Evolutionary conservation across 2,113 vertebrate genomes (phyloP), one percentile per base, ranked within the genome.

Genomic region (Psilopsiagon aymara): DNA sequence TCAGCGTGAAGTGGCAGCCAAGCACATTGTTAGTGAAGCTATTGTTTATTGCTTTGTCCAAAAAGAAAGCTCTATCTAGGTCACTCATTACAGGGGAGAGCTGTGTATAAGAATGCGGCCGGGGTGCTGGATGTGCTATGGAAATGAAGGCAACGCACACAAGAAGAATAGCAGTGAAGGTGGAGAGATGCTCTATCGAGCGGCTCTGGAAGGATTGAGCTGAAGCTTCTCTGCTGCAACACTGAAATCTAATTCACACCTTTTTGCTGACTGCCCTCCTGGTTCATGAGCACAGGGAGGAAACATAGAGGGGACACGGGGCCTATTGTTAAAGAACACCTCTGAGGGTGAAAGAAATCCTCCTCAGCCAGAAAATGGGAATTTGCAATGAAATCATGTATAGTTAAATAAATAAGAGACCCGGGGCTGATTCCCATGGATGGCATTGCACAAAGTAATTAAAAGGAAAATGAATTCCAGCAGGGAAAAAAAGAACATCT

Each of bases 241-340:
- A 57, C 71, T 4, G 4, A 84, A 87, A 97, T 97, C 47, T 92
- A 95, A 97, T 97, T 97, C 91, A 82, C 88, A 94, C 82, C 79
- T 97, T 80, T 49, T n/a, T 15, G 27, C 46, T 69, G 75, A 11
- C 64, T 57, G 70, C 86, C 82, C 41, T 85, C 80, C 64, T 23
- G 9, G 29, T 69, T 37, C 35, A 35, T 66, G 59, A 28, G 60
- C 28, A 10, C 1, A 13, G 47, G n/a, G 51, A 39, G n/a, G 59
- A 17, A 82, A 76, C 37, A 44, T 1, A 0, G 37, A 68, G 63
- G 82, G 27, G 76, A 53, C 12, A 27, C 15, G 1, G 24, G 52
- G 69, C 13, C 82, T 62, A 17, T 69, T 85, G 64, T 52, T 52
- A 55, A 53, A 92, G 78, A 53, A 59, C 6, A 6, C 20, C 47